Base-by-base conservation (phyloP, 2,797 vertebrate species). In the Thunnus albacares region DNA sequence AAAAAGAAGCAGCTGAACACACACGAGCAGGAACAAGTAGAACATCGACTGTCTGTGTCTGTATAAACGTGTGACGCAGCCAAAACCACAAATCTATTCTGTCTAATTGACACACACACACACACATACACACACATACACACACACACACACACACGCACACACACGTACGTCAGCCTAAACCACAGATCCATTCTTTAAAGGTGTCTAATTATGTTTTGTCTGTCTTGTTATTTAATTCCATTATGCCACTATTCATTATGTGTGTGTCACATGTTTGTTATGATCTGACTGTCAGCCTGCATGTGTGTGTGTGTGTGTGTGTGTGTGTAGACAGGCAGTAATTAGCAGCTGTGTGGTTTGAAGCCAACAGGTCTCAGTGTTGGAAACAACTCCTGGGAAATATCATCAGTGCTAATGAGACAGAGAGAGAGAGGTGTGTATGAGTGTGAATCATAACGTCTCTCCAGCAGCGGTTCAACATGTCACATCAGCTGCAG, bases 281-380 rank as follows among this genome's bases (percentile, higher is more conserved):
- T n/a, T 13, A 57, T 51, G 58, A 61, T 52, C 45, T 8, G 17
- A 33, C 70, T 22, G 47, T 28, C 49, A 53, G 49, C 28, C 18
- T 13, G 10, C 7, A 38, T 30, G 58, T 49, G 58, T 62, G 38
- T 47, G 55, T 58, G 20, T 38, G 43, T 41, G 41, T 38, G 52
- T 35, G 49, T 43, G 47, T 45, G 57, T 59, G 24, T 60, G 58
- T 56, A 38, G 15, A 3, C 20, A 56, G 67, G 4, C 4, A 12
- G 28, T 58, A 35, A 69, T 71, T 64, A 79, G 53, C 41, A 65
- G 35, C 58, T 30, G 28, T 65, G 55, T 69, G 58, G 43, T 68
- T 63, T 52, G 69, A 52, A 77, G 74, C 43, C 62, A 52, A 24
- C 64, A 68, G 65, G 64, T 77, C 53, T 75, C 38, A 6, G 73